A percentile compares a stretch with the other conserved stretches of the same genome.
These are phyloP conservation scores for Chaetogeoica ovagalla DNA, from an alignment of 2,888 invertebrate species.

Conservation along the genomic window DNA sequence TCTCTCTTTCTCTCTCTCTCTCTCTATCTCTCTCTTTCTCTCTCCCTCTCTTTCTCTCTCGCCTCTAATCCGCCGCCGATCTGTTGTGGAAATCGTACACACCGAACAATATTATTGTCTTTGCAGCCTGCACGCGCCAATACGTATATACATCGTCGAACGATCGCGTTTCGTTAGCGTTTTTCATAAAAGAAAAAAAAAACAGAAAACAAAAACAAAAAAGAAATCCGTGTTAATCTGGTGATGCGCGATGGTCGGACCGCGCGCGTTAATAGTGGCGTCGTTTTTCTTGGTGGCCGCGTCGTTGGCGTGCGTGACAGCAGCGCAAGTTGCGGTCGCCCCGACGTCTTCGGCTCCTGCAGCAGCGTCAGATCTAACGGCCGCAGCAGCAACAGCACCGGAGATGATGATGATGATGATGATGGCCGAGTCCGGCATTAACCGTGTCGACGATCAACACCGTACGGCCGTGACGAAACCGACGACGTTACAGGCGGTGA, in stretches of 20 bases:
- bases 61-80: too few species aligned
- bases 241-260: conserved; percentile 50
- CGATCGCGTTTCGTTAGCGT: background rate
- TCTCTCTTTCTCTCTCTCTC: too few species aligned
- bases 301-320: background rate
- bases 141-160: background rate
- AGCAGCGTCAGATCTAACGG: background rate
- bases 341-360: too few species aligned
- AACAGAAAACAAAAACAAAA: background rate
- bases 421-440: background rate
- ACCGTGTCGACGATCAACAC: background rate
- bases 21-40: too few species aligned
- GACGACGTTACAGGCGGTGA: background rate
- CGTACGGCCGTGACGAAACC: background rate
- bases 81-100: too few species aligned
- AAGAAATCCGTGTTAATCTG: background rate
- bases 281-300: conserved; percentile 8
- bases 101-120: too few species aligned
- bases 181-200: too few species aligned
- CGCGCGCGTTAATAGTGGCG: conserved; percentile 27
- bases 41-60: too few species aligned
- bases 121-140: background rate
- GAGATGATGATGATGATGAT: background rate
- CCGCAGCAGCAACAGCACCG: background rate
- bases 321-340: background rate